Percentiles rank a stretch among this genome's conserved stretches.
Conservation (phyloP, 2,797 vertebrate genomes). For the Octomys mimax region DNA sequence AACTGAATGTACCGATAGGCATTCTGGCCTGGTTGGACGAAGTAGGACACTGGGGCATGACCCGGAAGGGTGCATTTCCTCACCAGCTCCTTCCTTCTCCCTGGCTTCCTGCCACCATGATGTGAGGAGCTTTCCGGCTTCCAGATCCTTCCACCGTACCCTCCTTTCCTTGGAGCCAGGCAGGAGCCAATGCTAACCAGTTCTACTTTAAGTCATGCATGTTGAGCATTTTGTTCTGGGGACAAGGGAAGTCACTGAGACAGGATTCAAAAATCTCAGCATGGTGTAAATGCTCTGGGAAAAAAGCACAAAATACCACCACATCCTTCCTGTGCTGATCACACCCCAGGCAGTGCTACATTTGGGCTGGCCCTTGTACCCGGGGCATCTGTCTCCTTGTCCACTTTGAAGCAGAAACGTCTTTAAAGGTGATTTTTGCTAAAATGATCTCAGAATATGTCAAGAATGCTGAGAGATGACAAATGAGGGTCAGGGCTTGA, state of each 20-base stretch:
- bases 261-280: not conserved
- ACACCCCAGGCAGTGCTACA: rapidly evolving
- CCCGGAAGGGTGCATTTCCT: not conserved
- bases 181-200: not conserved
- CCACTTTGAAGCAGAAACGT: not conserved
- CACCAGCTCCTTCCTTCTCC: not conserved
- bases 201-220: not conserved
- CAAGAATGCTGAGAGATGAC: rapidly evolving
- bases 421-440: not conserved
- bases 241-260: rapidly evolving
- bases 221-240: not conserved
- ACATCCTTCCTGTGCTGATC: rapidly evolving
- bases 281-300: not conserved
- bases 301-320: rapidly evolving
- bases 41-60: not conserved
- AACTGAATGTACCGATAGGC: not conserved
- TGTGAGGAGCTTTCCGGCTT: not conserved
- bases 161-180: not conserved
- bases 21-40: not conserved
- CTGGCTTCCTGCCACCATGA: not conserved
- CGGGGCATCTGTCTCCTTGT: too few relatives aligned
- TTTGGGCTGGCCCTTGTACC: rapidly evolving
- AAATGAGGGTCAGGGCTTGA: not conserved
- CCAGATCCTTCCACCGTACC: not conserved
- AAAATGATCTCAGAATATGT: not conserved